phyloP scores from a whole-genome alignment of 1,140 invertebrate species.

The Charaxes varanes region DNA sequence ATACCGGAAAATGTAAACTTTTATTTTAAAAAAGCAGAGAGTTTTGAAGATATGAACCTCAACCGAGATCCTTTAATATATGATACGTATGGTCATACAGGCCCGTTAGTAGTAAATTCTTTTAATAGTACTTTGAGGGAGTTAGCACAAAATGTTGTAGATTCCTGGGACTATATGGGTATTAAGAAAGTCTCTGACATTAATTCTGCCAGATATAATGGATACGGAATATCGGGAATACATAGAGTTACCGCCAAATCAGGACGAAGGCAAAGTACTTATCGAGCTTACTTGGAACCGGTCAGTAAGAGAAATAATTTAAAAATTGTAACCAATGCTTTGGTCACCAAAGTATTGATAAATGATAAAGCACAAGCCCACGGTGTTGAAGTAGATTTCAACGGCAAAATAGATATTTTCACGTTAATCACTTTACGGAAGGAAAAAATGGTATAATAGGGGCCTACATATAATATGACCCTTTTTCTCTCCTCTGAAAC shows the following conservation, averaged over 20 bases:
- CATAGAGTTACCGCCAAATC: conserved; percentile 43
- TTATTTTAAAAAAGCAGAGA: conserved; percentile 37
- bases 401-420: no score
- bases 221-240: conserved; percentile 29
- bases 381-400: no score
- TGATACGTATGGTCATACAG: conserved; percentile 28
- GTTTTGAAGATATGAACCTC: conserved; percentile 27
- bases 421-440: no score
- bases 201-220: conserved; percentile 17
- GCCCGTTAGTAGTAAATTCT: conserved; percentile 32
- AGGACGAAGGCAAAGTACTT: conserved; percentile 78
- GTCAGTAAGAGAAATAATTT: conserved; percentile 78
- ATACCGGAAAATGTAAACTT: conserved; percentile 48
- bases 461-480: no score
- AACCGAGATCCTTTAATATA: conserved; percentile 16
- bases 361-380: no score
- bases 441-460: no score
- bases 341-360: no score
- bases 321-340: conserved; percentile 76
- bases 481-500: no score
- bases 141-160: conserved; percentile 45
- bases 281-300: conserved; percentile 75
- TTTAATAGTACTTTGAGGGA: conserved; percentile 29
- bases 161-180: conserved; percentile 39
- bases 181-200: conserved; percentile 35